Evolutionary conservation across 2,113 vertebrate genomes (phyloP).

Genomic region (Hoplias malabaricus): DNA sequence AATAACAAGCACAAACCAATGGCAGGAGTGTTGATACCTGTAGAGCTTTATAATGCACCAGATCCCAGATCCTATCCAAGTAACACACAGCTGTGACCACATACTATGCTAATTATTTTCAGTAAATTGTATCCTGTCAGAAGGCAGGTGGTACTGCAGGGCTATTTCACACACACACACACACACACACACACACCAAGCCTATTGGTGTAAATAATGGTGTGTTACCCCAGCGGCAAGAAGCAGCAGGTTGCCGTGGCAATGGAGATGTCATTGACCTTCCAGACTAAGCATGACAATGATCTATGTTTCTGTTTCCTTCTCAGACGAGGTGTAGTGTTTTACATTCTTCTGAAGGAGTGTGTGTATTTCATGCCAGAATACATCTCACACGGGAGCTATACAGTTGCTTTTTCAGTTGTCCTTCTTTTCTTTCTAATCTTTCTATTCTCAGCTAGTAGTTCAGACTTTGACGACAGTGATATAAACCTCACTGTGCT

Average conservation of each 20-base stretch:
- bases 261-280: constrained; percentile 69
- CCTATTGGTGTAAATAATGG: constrained; percentile 61
- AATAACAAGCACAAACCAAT: neutral
- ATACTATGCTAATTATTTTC: constrained; percentile 13
- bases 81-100: constrained; percentile 17
- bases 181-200: constrained; percentile 39
- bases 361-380: constrained; percentile 1
- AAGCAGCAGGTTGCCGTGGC: constrained; percentile 65
- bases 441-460: neutral
- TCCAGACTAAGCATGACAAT: constrained; percentile 71
- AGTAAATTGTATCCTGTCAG: constrained; percentile 9
- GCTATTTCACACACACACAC: constrained; percentile 10
- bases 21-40: neutral
- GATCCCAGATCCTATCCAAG: neutral
- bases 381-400: neutral
- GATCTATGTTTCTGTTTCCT: constrained; percentile 21
- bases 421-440: neutral
- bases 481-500: neutral
- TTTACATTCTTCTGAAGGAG: neutral
- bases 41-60: neutral
- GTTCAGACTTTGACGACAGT: neutral
- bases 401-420: constrained; percentile 8
- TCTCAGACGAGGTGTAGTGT: neutral
- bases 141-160: constrained; percentile 53
- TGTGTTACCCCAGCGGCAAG: constrained; percentile 65